Base-by-base conservation (phyloP, 2,888 invertebrate species). In the Cryptocheilus praepositus region DNA sequence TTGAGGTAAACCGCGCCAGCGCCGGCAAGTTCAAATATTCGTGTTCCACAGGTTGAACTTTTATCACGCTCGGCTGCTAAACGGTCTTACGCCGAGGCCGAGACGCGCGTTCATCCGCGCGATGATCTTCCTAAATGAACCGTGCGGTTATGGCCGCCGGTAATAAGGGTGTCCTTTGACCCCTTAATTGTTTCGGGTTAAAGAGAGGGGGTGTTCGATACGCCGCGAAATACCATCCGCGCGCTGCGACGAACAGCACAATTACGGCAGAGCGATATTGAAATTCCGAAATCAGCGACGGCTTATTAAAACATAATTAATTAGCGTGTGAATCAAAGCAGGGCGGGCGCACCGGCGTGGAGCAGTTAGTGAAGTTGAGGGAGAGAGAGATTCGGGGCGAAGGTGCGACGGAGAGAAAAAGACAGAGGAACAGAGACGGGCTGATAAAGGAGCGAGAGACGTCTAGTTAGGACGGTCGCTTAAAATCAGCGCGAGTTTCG, bases 241-340 rank as follows among this genome's bases (percentile, higher is more conserved):
- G 11, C 36, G 1, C 1, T 11, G 13, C 36, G 8, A 11, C 36
- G 36, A 11, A 7, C 36, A 11, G 36, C 52, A 54, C 25, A 61
- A 55, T 61, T 61, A 55, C 64, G 53, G 25, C 15, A 11, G 22
- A n/a, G 55, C 59, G 54, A 74, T 78, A 80, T 81, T 73, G 75
- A 73, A 73, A 78, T 76, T 73, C 73, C 73, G 44, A 70, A 74
- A 73, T 74, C 74, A 75, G 66, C 70, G 68, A 70, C 65, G 71
- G 65, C 69, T 75, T 76, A 80, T 80, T 77, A 74, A 81, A 81
- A 76, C 72, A 75, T 83, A 82, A 82, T 81, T 79, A 83, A 83
- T 81, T 81, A 74, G 70, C 70, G 56, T 67, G 73, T 74, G 78
- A 76, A 81, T 75, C 71, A 75, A 74, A 76, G 67, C 63, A 61